Percentiles rank a stretch among this genome's conserved stretches.
These are phyloP conservation scores for Cheilosia soror DNA, from an alignment of 2,888 invertebrate species.

Conservation along the genomic window DNA sequence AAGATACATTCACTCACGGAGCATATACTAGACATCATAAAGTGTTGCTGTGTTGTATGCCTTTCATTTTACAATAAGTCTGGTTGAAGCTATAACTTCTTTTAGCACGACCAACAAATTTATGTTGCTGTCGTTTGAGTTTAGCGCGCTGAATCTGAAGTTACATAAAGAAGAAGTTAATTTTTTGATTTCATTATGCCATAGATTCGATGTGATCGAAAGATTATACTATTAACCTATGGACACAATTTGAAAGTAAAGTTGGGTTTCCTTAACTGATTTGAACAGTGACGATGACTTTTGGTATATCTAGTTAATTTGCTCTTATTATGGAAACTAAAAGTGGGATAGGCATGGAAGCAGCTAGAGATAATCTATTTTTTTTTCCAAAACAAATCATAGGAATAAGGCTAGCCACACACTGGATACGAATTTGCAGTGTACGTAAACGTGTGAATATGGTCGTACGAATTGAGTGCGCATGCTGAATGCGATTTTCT, in stretches of 20 bases:
- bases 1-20: conserved; percentile 55
- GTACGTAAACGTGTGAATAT: too few relatives aligned
- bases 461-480: too few relatives aligned
- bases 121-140: conserved; percentile 62
- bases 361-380: too few relatives aligned
- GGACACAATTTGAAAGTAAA: conserved; percentile 58
- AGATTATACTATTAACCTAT: conserved; percentile 53
- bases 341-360: neutral
- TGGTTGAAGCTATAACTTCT: conserved; percentile 53
- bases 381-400: too few relatives aligned
- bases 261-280: conserved; percentile 52
- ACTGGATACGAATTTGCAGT: too few relatives aligned
- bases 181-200: conserved; percentile 15
- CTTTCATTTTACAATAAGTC: conserved; percentile 59
- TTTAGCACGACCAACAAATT: conserved; percentile 75
- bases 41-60: conserved; percentile 13
- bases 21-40: neutral
- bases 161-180: conserved; percentile 40
- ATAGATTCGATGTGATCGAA: conserved; percentile 44
- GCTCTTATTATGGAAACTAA: neutral
- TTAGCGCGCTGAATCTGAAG: conserved; percentile 19
- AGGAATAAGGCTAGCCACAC: too few relatives aligned
- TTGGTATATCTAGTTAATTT: conserved; percentile 9
- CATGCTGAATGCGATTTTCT: too few relatives aligned
- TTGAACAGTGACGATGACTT: conserved; percentile 32